These are phyloP conservation scores for Hanleya hanleyi DNA, from an alignment of 2,888 invertebrate genomes.

Conservation along the genomic window DNA sequence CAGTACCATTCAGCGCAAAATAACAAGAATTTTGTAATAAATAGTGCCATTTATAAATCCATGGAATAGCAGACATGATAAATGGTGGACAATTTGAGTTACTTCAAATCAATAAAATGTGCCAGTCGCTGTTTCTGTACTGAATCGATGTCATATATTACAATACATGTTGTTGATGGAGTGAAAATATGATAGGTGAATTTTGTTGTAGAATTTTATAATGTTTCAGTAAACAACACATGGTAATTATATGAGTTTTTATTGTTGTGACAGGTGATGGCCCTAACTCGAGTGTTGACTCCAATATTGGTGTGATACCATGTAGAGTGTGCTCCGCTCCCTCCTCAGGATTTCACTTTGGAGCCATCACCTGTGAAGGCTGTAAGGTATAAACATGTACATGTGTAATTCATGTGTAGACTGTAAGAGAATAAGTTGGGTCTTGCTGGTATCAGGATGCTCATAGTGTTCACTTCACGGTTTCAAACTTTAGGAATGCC, in stretches of 20 bases:
- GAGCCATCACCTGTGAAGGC: constrained; percentile 73
- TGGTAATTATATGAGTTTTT: not conserved
- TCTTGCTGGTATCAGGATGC: not conserved
- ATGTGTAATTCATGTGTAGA: not conserved
- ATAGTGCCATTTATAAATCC: too few species aligned
- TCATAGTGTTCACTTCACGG: not conserved
- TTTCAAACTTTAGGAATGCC: too few species aligned
- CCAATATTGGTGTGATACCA: constrained; percentile 67
- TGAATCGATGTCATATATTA: too few species aligned
- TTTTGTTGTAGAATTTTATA: not conserved
- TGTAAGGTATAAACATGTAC: constrained; percentile 64
- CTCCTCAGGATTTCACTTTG: constrained; percentile 73
- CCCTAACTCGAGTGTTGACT: constrained; percentile 16
- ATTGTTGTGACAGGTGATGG: not conserved
- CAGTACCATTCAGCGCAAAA: too few species aligned
- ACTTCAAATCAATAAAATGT: too few species aligned
- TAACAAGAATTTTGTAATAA: too few species aligned
- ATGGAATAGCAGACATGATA: too few species aligned
- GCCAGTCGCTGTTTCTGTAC: too few species aligned
- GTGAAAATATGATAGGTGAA: too few species aligned
- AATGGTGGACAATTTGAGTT: too few species aligned
- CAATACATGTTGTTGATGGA: too few species aligned
- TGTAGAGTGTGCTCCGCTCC: constrained; percentile 72
- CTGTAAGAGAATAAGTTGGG: not conserved
- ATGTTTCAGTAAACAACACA: not conserved